Conservation (phyloP, 2,113 vertebrate genomes). For the Oostethus manadensis region DNA sequence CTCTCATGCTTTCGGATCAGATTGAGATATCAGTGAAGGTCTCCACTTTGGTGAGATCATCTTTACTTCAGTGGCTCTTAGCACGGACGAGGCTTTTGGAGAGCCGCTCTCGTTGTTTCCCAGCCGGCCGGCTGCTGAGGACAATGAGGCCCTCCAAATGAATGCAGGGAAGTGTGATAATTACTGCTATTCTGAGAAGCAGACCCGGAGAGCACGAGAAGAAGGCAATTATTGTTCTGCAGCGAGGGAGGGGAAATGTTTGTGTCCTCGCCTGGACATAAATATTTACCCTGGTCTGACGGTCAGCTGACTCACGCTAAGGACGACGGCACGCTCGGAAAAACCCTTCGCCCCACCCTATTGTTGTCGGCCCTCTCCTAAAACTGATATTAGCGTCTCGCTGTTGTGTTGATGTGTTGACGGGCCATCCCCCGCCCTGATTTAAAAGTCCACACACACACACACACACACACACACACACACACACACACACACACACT, state of each 20-base stretch:
- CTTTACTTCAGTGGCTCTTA: neutral
- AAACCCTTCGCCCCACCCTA: conserved; percentile 29
- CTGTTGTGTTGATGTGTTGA: conserved; percentile 5
- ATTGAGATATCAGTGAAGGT: neutral
- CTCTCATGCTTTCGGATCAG: neutral
- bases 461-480: conserved; percentile 21
- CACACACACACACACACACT: conserved; percentile 41
- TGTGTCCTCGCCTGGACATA: conserved; percentile 62
- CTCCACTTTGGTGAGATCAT: neutral
- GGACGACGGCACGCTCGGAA: conserved; percentile 39
- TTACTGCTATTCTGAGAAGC: conserved; percentile 72
- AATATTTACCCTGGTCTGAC: conserved; percentile 67
- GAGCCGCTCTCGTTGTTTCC: conserved; percentile 1
- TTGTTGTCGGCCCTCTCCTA: conserved; percentile 16
- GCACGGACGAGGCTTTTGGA: neutral
- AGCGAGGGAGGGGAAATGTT: conserved; percentile 72
- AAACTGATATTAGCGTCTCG: conserved; percentile 38
- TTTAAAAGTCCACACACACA: conserved; percentile 17
- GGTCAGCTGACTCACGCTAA: conserved; percentile 67
- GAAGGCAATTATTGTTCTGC: conserved; percentile 71
- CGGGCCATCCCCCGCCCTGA: neutral
- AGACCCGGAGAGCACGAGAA: conserved; percentile 49
- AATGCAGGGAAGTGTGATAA: conserved; percentile 82
- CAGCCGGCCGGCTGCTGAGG: conserved; percentile 16
- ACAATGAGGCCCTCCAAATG: conserved; percentile 63